phyloP scores from a whole-genome alignment of 2,888 invertebrate species.

The Ophion costatus region DNA sequence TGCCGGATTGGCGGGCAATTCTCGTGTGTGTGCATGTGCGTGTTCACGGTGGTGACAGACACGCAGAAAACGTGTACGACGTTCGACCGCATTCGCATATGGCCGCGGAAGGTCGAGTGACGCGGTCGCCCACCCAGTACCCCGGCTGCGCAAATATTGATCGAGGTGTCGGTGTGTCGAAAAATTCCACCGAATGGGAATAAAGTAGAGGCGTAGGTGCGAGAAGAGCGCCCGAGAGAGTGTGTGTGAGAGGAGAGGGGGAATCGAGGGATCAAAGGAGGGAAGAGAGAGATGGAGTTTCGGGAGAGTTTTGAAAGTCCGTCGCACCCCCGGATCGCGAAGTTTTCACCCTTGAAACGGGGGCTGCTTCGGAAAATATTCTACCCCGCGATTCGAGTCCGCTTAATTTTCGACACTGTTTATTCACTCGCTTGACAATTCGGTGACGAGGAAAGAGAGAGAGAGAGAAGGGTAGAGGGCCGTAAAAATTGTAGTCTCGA shows the following conservation, averaged over 20 bases:
- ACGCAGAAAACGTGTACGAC: conserved; percentile 55
- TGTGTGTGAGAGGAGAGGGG: not conserved
- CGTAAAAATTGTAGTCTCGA: no score
- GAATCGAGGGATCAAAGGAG: not conserved
- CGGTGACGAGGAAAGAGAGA: conserved; percentile 6
- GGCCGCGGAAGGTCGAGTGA: conserved; percentile 83
- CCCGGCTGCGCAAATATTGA: conserved; percentile 84
- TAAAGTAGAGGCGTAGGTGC: conserved; percentile 70
- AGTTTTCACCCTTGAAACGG: conserved; percentile 34
- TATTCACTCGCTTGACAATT: not conserved
- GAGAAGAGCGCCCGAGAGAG: conserved; percentile 59
- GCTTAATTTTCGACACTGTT: conserved; percentile 1
- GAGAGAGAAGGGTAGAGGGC: not conserved
- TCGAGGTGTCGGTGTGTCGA: conserved; percentile 82
- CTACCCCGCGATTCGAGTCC: conserved; percentile 14
- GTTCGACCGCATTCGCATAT: conserved; percentile 79
- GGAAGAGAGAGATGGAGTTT: not conserved
- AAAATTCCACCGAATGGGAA: conserved; percentile 82
- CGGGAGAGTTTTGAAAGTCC: not conserved
- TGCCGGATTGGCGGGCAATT: not conserved
- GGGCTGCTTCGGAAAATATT: conserved; percentile 1
- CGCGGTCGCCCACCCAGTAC: conserved; percentile 76
- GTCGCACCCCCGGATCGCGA: not conserved
- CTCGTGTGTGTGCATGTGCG: not conserved
- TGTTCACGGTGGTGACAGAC: conserved; percentile 15